A percentile compares a stretch with the other conserved stretches of the same genome.
phyloP scores from a whole-genome alignment of 2,113 vertebrate species.

The Burhinus oedicnemus region DNA sequence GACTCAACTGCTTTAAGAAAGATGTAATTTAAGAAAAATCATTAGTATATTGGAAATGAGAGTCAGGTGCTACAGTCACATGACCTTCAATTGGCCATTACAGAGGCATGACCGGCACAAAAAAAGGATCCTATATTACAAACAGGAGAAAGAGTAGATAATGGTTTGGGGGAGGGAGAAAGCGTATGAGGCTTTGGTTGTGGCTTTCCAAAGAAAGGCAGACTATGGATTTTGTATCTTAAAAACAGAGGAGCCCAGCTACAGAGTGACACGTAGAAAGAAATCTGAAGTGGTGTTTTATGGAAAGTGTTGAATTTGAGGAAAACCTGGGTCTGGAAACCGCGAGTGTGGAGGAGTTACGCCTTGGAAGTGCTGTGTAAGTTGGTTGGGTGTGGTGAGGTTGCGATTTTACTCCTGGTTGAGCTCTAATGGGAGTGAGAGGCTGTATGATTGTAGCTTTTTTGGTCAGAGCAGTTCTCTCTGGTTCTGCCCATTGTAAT shows the following conservation, averaged over 20 bases:
- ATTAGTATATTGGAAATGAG: not conserved
- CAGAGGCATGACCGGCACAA: no score
- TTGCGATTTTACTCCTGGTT: not conserved
- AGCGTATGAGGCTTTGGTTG: accelerated
- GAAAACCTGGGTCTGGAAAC: not conserved
- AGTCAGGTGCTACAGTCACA: not conserved
- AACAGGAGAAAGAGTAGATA: accelerated
- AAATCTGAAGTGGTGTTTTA: accelerated
- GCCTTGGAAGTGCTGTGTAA: not conserved
- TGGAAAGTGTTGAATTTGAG: accelerated
- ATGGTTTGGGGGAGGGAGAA: no score
- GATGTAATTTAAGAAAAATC: not conserved
- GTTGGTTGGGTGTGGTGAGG: not conserved
- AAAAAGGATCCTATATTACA: not conserved
- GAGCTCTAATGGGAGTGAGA: not conserved
- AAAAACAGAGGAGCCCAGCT: accelerated
- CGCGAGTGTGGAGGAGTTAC: not conserved
- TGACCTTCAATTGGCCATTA: not conserved
- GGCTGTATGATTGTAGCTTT: not conserved
- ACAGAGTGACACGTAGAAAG: accelerated
- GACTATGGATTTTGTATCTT: accelerated
- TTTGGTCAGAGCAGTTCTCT: not conserved
- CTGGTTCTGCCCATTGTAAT: not conserved
- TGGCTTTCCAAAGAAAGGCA: accelerated
- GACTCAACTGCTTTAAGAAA: not conserved